These are phyloP conservation scores for Lates japonicus DNA, from an alignment of 2,797 vertebrate species.

Conservation along the genomic window DNA sequence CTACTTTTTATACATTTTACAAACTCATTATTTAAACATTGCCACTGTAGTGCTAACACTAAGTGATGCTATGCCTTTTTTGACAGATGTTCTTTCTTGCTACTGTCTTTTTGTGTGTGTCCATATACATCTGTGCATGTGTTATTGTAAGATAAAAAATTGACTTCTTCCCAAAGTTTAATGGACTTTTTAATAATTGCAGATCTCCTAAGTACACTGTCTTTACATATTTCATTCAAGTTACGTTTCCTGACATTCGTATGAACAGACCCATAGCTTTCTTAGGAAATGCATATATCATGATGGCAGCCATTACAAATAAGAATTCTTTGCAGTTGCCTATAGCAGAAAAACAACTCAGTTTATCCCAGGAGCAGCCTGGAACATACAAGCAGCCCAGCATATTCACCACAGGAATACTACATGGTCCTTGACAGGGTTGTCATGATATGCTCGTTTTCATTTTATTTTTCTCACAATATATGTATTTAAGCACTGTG, in stretches of 20 bases:
- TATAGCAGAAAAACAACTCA: background rate
- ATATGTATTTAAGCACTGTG: background rate
- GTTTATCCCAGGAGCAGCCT: background rate
- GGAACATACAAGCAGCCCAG: background rate
- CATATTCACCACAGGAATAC: background rate
- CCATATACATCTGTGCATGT: background rate
- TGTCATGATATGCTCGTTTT: background rate
- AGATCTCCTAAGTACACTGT: background rate
- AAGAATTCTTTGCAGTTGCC: background rate
- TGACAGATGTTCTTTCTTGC: background rate
- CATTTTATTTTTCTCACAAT: background rate
- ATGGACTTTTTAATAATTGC: slow-evolving; percentile 25
- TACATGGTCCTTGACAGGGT: background rate
- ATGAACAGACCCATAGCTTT: background rate
- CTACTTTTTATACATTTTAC: background rate
- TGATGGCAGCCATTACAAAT: background rate
- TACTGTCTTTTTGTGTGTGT: too few species aligned
- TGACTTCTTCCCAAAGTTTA: background rate
- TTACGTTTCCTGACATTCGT: background rate
- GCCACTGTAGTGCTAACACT: background rate
- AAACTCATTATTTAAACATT: background rate
- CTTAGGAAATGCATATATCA: background rate
- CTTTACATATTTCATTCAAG: slow-evolving; percentile 27
- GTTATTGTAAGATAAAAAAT: slow-evolving; percentile 1
- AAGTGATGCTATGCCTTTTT: background rate